Base-by-base conservation (phyloP, 1,140 invertebrate species). In the Eriosoma lanigerum region DNA sequence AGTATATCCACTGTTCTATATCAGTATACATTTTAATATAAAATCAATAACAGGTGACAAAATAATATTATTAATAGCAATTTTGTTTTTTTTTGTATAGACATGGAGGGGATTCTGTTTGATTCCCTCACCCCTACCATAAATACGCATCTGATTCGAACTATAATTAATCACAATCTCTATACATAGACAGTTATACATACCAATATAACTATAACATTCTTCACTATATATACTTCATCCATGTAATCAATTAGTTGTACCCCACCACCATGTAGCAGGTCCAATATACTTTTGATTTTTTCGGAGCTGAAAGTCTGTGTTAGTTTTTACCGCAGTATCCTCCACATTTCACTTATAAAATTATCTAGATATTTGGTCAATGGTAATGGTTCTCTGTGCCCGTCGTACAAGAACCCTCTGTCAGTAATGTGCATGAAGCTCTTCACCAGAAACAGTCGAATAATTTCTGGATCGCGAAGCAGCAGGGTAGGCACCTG, bases 231-330 rank as follows among this genome's bases (percentile, higher is more conserved):
- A 44, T 19, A 21, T 68, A 81, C 81, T 48, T 81, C n/a, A n/a
- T n/a, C 48, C 15, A 86, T 78, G 76, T 84, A 85, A 17, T 82
- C 80, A 2, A 83, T 76, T 72, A 87, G 82, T 81, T 84, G 83
- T 32, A 83, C 68, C 13, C 81, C 81, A 62, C 86, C 85, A 50
- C 87, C 85, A 19, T 86, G 83, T 3, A 89, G 82, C 0, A 87
- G 84, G 2, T 82, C 81, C 15, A 89, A 88, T 87, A 90, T 89
- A 0, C 82, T 84, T 82, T 89, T 90, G 13, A 90, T 84, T 60
- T 85, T 87, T 0, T 85, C 85, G 0, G 85, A 83, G 0, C 86
- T 87, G 80, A 87, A 88, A 9, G 85, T 81, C 4, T 87, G 86
- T 0, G 86, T 83, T 0, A 88, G 54, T 70, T 87, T 87, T 0